Conservation (phyloP, 64 coral and sea anemone genomes). For the Actinia tenebrosa region DNA sequence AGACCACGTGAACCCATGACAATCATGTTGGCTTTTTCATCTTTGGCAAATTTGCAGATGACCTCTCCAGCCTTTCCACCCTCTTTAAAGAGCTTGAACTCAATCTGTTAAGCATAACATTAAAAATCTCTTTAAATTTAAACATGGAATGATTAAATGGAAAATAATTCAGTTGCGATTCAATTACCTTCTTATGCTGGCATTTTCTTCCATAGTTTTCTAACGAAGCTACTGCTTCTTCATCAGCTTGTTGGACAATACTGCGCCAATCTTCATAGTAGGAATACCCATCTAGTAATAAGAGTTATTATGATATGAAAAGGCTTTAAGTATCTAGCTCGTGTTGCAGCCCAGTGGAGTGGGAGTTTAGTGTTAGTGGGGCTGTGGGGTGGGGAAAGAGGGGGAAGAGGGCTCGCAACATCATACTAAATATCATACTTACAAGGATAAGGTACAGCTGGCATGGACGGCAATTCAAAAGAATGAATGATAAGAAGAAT, state of each 20-base stretch:
- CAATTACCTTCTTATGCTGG: constrained; percentile 26
- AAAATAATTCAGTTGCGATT: too few relatives aligned
- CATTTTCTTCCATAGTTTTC: constrained; percentile 59
- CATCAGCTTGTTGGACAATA: constrained; percentile 63
- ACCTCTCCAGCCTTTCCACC: constrained; percentile 64
- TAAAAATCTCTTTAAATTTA: too few relatives aligned
- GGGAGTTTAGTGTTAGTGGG: too few relatives aligned
- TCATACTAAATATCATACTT: constrained; percentile 31
- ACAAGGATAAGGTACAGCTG: constrained; percentile 93
- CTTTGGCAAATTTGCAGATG: constrained; percentile 49
- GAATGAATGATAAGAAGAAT: constrained; percentile 70
- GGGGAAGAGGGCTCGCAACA: too few relatives aligned
- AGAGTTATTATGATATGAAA: too few relatives aligned
- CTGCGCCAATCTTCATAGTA: constrained; percentile 92
- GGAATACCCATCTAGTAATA: constrained; percentile 75
- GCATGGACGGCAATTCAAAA: constrained; percentile 87
- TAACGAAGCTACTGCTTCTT: constrained; percentile 58
- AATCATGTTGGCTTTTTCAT: constrained; percentile 38
- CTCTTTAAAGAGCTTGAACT: constrained; percentile 68
- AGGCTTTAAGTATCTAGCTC: too few relatives aligned
- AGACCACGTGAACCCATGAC: constrained; percentile 59
- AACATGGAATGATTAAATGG: too few relatives aligned
- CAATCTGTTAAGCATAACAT: constrained; percentile 18
- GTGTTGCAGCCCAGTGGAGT: too few relatives aligned
- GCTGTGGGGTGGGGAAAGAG: too few relatives aligned